Percentiles rank a stretch among this genome's conserved stretches.
Conservation (phyloP, 2,113 vertebrate genomes). For the Pygoscelis antarcticus region DNA sequence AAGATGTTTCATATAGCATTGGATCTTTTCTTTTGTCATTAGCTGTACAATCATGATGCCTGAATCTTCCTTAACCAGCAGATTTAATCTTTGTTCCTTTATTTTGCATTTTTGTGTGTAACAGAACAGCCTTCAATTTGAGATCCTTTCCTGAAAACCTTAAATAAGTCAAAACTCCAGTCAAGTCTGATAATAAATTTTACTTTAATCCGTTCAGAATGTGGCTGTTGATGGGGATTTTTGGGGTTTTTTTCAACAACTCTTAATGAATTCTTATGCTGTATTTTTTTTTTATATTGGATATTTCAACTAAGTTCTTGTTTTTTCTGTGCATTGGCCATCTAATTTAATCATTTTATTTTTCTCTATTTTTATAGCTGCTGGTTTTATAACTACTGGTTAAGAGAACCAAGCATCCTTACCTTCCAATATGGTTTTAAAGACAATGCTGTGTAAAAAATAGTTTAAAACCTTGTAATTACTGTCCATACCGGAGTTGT, state of each 20-base stretch:
- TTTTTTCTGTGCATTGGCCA: background rate
- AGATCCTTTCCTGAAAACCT: background rate
- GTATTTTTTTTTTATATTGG: background rate
- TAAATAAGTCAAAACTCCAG: background rate
- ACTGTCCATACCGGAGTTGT: slow-evolving; percentile 31
- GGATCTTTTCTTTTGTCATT: background rate
- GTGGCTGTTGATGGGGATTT: background rate
- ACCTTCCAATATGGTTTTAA: slow-evolving; percentile 49
- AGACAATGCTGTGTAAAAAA: slow-evolving; percentile 35
- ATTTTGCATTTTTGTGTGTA: background rate
- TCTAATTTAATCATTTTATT: background rate
- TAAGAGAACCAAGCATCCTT: slow-evolving; percentile 42
- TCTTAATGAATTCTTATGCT: background rate
- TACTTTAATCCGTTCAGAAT: background rate
- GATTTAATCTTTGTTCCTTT: slow-evolving; percentile 34
- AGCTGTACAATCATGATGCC: slow-evolving; percentile 47
- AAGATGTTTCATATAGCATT: background rate
- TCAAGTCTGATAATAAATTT: background rate
- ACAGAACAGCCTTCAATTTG: background rate
- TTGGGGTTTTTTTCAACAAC: background rate
- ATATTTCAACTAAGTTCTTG: background rate
- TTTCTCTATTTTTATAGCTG: background rate
- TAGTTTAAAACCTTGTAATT: slow-evolving; percentile 48
- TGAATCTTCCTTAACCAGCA: slow-evolving; percentile 65
- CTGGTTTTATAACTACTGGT: slow-evolving; percentile 32